Conservation (phyloP, 2,888 invertebrate species). For the Crematogaster levior region DNA sequence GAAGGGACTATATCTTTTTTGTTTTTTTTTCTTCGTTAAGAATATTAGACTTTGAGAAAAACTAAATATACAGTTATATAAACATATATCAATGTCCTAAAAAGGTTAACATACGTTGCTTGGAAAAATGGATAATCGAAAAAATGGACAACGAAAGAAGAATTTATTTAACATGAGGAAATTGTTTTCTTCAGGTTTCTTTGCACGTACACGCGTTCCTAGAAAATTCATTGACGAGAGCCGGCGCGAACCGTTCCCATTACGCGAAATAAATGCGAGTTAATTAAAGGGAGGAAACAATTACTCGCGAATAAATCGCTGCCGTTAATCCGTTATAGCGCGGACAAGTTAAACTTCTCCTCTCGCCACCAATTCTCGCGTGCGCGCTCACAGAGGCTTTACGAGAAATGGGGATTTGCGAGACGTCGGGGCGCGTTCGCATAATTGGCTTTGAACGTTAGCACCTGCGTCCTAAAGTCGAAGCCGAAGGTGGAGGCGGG, state of each 20-base stretch:
- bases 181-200: slow-evolving; percentile 14
- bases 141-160: neutral
- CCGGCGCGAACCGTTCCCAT: slow-evolving; percentile 78
- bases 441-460: slow-evolving; percentile 85
- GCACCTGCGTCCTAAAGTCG: slow-evolving; percentile 82
- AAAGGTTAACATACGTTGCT: neutral
- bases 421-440: slow-evolving; percentile 82
- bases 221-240: slow-evolving; percentile 56
- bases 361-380: slow-evolving; percentile 48
- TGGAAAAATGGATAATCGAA: neutral
- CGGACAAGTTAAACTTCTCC: slow-evolving; percentile 83
- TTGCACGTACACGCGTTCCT: neutral
- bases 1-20: too few relatives aligned
- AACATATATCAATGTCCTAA: neutral
- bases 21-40: neutral
- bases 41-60: neutral
- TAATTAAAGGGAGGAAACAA: slow-evolving; percentile 84
- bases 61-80: neutral
- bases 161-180: slow-evolving; percentile 10
- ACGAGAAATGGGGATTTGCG: slow-evolving; percentile 79
- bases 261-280: slow-evolving; percentile 85
- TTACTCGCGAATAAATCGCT: slow-evolving; percentile 84
- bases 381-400: slow-evolving; percentile 25
- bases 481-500: slow-evolving; percentile 36
- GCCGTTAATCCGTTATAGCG: slow-evolving; percentile 85